Evolutionary conservation across 2,888 invertebrate genomes (phyloP), one percentile per base, ranked within the genome.

Genomic region (Temnothorax rugatulus): DNA sequence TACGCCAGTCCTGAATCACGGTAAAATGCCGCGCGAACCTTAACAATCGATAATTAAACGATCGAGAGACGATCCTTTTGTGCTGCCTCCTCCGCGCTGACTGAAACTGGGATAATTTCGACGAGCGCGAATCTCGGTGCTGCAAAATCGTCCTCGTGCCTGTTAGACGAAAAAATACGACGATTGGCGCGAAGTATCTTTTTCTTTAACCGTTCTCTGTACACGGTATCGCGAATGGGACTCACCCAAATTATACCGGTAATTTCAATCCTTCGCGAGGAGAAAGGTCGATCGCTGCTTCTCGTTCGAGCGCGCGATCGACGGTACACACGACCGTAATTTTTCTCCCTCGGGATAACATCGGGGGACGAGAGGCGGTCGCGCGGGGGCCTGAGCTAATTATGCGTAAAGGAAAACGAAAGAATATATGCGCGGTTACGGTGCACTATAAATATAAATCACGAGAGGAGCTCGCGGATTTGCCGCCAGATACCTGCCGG

Each of bases 381-480:
- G 69, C 34, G 44, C 71, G 69, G 21, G 44, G 44, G 8, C 41
- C 15, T 38, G 63, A 11, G 38, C 73, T 81, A 81, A 81, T 81
- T 81, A 81, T 61, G 59, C 59, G 79, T 71, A n/a, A 18, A 83
- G 68, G 13, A 57, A 68, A 61, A 83, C 41, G 83, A 50, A 61
- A 68, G 54, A 79, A 50, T 71, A 71, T n/a, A 71, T n/a, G 79
- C 71, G 38, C 44, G 57, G 71, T 69, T 79, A 79, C 79, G 34
- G 71, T 29, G 29, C 47, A 38, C 79, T 71, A 71, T 81, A 81
- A 71, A 81, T 81, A 71, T 71, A 81, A 81, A 81, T 81, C 73
- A 81, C 71, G 71, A 69, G 71, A 59, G 47, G 38, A 59, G 34
- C 77, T 44, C 69, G 47, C 13, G 71, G 71, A 79, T 79, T 79